Conservation (phyloP, 1,140 invertebrate genomes). For the Limonius californicus region DNA sequence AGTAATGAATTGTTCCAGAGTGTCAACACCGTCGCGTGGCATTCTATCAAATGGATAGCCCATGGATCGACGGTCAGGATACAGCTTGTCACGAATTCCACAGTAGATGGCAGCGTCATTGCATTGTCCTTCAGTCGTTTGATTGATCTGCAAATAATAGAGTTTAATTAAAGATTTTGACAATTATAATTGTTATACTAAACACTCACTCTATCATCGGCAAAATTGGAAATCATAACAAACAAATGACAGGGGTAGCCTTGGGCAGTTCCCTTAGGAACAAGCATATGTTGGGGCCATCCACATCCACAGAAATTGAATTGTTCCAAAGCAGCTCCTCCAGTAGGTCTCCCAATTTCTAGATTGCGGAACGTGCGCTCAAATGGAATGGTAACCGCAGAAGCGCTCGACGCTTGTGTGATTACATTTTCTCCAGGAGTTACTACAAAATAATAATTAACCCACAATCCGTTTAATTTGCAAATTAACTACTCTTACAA, state of each 20-base stretch:
- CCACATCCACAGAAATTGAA: constrained; percentile 83
- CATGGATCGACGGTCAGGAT: constrained; percentile 68
- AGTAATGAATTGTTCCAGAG: constrained; percentile 58
- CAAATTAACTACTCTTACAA: constrained; percentile 48
- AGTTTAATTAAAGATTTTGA: background rate
- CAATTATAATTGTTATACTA: background rate
- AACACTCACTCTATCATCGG: constrained; percentile 39
- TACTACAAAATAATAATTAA: constrained; percentile 54
- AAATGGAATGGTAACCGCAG: constrained; percentile 66
- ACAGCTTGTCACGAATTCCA: constrained; percentile 64
- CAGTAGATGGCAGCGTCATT: constrained; percentile 68
- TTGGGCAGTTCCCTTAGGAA: constrained; percentile 67
- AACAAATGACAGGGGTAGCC: constrained; percentile 71
- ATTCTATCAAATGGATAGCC: constrained; percentile 72
- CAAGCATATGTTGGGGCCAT: constrained; percentile 81
- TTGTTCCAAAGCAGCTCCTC: constrained; percentile 48
- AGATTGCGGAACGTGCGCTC: constrained; percentile 61
- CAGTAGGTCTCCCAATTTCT: constrained; percentile 44
- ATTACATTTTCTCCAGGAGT: constrained; percentile 61
- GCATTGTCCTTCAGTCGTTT: constrained; percentile 47
- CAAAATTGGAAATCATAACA: constrained; percentile 61
- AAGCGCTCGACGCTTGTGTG: constrained; percentile 58
- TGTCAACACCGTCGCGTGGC: constrained; percentile 49
- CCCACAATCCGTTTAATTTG: background rate
- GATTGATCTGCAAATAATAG: constrained; percentile 26